Percentiles rank a stretch among this genome's conserved stretches.
These are phyloP conservation scores for Phrynocephalus forsythii DNA, from an alignment of 2,797 vertebrate species.

Conservation along the genomic window DNA sequence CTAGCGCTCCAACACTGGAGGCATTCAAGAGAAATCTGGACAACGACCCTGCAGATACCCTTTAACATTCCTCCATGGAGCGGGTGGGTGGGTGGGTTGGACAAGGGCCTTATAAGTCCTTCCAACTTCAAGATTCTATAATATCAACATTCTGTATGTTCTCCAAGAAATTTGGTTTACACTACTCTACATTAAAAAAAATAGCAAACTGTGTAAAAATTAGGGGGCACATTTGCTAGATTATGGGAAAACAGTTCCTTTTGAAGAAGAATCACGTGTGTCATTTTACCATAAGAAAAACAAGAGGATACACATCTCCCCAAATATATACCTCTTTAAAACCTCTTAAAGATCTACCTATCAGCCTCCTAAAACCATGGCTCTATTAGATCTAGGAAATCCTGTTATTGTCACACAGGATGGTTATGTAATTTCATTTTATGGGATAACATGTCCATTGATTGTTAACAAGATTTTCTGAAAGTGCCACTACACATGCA, in stretches of 20 bases:
- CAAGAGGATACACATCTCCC: background rate
- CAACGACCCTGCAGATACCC: no score
- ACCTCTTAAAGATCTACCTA: conserved; percentile 1
- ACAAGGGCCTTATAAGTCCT: no score
- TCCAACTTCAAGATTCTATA: no score
- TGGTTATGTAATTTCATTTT: conserved; percentile 53
- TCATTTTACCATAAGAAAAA: conserved; percentile 18
- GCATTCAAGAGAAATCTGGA: no score
- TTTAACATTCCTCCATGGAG: no score
- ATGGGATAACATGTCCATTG: conserved; percentile 46
- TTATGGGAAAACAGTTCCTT: conserved; percentile 19
- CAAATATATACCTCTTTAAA: conserved; percentile 20
- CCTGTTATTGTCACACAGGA: conserved; percentile 58
- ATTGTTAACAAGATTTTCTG: conserved; percentile 53
- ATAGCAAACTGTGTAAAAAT: background rate
- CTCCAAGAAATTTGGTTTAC: conserved; percentile 55
- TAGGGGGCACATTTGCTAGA: conserved; percentile 13
- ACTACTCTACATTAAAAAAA: conserved; percentile 11
- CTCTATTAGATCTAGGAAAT: conserved; percentile 39
- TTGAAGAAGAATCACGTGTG: background rate
- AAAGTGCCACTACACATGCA: conserved; percentile 9
- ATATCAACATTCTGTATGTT: conserved; percentile 40
- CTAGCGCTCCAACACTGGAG: no score
- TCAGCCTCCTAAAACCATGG: background rate
- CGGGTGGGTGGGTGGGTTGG: no score